These are phyloP conservation scores for Adrianichthys oophorus DNA, from an alignment of 2,797 vertebrate genomes.

Conservation along the genomic window DNA sequence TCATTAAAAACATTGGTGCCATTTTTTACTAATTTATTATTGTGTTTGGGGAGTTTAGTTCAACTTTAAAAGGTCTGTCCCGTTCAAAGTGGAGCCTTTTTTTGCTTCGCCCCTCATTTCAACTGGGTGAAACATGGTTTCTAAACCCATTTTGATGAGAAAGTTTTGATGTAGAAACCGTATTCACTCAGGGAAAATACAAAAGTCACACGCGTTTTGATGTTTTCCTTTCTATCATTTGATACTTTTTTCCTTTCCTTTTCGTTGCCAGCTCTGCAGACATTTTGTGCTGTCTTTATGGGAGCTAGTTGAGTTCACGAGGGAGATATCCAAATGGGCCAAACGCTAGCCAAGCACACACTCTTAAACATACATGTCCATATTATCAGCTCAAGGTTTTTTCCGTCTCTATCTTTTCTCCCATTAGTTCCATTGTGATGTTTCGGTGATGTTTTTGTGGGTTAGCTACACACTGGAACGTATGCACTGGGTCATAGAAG, in stretches of 20 bases:
- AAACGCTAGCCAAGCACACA: constrained; percentile 52
- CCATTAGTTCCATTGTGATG: constrained; percentile 64
- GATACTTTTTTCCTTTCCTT: constrained; percentile 25
- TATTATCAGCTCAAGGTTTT: constrained; percentile 58
- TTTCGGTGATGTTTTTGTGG: constrained; percentile 67
- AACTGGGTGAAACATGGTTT: constrained; percentile 3
- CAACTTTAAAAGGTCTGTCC: constrained; percentile 48
- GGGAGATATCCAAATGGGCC: constrained; percentile 67
- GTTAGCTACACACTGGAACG: constrained; percentile 65
- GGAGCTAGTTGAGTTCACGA: constrained; percentile 64
- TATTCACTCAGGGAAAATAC: constrained; percentile 12
- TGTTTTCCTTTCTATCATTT: constrained; percentile 14
- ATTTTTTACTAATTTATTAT: constrained; percentile 79
- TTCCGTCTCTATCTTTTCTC: constrained; percentile 63
- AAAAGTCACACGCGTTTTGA: constrained; percentile 25
- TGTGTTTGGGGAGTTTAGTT: constrained; percentile 67
- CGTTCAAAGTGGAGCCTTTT: constrained; percentile 19
- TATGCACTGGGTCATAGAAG: constrained; percentile 65
- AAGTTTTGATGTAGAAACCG: constrained; percentile 19
- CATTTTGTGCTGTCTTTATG: constrained; percentile 55
- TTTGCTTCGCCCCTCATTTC: constrained; percentile 13
- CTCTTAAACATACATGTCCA: constrained; percentile 19
- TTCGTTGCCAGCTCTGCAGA: constrained; percentile 44
- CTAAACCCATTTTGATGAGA: constrained; percentile 10
- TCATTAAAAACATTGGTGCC: constrained; percentile 83